phyloP scores from a whole-genome alignment of 2,113 vertebrate genomes.

The Rutilus rutilus region DNA sequence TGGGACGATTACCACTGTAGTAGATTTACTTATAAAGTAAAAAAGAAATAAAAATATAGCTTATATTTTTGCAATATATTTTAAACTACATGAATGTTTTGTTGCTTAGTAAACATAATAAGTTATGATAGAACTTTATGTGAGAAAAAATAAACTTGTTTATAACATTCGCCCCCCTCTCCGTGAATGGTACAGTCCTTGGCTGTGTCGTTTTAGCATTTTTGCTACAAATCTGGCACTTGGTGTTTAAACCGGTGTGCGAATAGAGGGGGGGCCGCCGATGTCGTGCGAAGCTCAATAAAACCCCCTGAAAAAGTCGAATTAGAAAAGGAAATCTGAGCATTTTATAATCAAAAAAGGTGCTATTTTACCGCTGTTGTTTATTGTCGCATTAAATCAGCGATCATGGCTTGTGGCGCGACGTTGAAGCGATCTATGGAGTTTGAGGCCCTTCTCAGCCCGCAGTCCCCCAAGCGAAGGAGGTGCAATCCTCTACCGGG shows the following conservation, averaged over 20 bases:
- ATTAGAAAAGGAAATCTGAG: slow-evolving; percentile 8
- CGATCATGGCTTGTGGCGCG: slow-evolving; percentile 87
- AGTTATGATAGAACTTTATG: not conserved
- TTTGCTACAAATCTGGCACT: slow-evolving; percentile 67
- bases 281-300: slow-evolving; percentile 62
- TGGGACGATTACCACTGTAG: not conserved
- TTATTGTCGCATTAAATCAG: slow-evolving; percentile 45
- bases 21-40: not conserved
- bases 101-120: not conserved
- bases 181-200: slow-evolving; percentile 64
- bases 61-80: not conserved
- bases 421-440: slow-evolving; percentile 90
- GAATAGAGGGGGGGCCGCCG: slow-evolving; percentile 68
- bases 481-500: slow-evolving; percentile 86
- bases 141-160: not conserved
- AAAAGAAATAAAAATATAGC: not conserved
- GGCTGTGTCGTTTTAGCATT: slow-evolving; percentile 75
- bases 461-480: slow-evolving; percentile 87
- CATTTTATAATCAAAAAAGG: not conserved
- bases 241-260: slow-evolving; percentile 67
- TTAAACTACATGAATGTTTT: not conserved
- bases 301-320: slow-evolving; percentile 40
- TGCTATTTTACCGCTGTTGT: slow-evolving; percentile 43
- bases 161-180: not conserved
- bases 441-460: slow-evolving; percentile 90